These are phyloP conservation scores for Macrophya annulata DNA, from an alignment of 2,888 invertebrate species.

Conservation along the genomic window DNA sequence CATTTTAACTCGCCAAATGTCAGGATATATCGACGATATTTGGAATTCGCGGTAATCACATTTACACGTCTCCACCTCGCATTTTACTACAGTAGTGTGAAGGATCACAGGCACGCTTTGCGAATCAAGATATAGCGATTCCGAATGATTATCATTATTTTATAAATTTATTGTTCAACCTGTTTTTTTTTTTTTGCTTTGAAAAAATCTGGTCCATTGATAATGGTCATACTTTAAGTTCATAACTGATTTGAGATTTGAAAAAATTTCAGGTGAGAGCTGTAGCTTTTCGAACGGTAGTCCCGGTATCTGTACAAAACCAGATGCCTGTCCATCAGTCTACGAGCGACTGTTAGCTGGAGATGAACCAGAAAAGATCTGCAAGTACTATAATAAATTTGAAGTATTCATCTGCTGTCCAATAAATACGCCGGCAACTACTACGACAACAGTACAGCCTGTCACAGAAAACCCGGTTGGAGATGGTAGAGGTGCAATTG, in stretches of 20 bases:
- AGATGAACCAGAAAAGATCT: background rate
- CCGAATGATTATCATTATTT: background rate
- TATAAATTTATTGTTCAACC: background rate
- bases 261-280: slow-evolving; percentile 9
- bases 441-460: background rate
- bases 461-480: background rate
- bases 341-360: slow-evolving; percentile 7
- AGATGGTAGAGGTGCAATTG: slow-evolving; percentile 44
- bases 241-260: background rate
- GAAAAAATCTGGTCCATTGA: background rate
- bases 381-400: background rate
- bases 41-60: background rate
- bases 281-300: background rate
- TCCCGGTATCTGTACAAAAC: background rate
- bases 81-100: background rate
- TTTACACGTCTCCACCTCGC: background rate
- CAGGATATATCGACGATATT: background rate
- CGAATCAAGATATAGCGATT: background rate
- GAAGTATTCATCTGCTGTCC: slow-evolving; percentile 16
- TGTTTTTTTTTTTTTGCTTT: background rate
- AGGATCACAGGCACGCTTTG: background rate
- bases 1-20: background rate
- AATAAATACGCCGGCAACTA: background rate
- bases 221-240: slow-evolving; percentile 60
- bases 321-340: background rate